Conservation (phyloP, 2,797 vertebrate genomes). For the Acanthurus tractus region DNA sequence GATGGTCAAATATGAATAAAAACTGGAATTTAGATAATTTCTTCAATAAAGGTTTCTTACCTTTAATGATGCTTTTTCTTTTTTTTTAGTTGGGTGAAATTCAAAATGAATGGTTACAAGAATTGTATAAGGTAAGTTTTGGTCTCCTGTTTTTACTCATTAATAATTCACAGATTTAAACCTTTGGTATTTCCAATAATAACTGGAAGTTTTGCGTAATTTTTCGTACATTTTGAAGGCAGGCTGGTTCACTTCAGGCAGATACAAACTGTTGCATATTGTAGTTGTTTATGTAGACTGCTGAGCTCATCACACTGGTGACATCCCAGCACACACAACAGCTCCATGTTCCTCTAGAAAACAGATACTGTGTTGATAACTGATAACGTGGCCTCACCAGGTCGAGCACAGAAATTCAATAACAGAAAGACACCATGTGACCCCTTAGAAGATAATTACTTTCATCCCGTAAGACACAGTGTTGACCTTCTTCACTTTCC, state of each 20-base stretch:
- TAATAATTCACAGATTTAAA: conserved; percentile 9
- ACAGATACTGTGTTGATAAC: conserved; percentile 6
- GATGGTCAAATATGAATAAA: background rate
- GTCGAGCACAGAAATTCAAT: background rate
- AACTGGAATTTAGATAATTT: background rate
- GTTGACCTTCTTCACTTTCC: background rate
- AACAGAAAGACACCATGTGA: conserved; percentile 7
- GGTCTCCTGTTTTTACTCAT: background rate
- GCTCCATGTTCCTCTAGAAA: conserved; percentile 13
- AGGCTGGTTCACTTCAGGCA: background rate
- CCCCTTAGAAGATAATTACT: conserved; percentile 10
- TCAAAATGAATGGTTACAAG: conserved; percentile 87
- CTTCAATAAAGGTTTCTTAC: background rate
- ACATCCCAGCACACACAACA: background rate
- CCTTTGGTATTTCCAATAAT: conserved; percentile 1
- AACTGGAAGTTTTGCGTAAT: background rate
- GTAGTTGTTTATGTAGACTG: background rate
- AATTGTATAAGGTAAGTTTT: conserved; percentile 85
- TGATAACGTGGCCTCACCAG: background rate
- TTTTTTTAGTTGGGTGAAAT: conserved; percentile 84
- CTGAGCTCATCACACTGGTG: background rate
- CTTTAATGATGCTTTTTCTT: conserved; percentile 35
- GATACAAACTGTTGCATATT: background rate
- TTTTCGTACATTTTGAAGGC: background rate
- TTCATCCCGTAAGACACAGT: conserved; percentile 22